Evolutionary conservation across 2,888 invertebrate species (phyloP), one percentile per base, ranked within the genome.

Genomic region (Hemicrepidius hirtus): DNA sequence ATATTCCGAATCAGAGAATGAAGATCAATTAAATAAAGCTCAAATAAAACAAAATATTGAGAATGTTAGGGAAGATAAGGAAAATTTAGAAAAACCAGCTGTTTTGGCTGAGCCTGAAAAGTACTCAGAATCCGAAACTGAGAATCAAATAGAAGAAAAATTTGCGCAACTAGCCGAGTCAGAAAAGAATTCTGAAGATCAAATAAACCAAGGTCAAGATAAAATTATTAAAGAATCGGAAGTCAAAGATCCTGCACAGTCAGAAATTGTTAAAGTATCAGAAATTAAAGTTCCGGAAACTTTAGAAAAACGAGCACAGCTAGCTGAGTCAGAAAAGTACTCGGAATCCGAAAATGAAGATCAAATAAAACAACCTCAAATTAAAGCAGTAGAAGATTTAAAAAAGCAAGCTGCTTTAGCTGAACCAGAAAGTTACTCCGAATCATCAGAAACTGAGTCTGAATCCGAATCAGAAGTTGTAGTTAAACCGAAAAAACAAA

Each of bases 261-360:
- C n/a, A n/a, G n/a, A n/a, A n/a, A n/a, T n/a, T n/a, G n/a, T n/a
- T n/a, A n/a, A n/a, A n/a, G n/a, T 28, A 28, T 28, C 28, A 28
- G 6, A 21, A 40, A 13, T 40, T 20, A 16, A 73, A 68, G n/a
- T 20, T 60, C 65, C 40, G 32, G 12, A 6, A 74, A 70, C 44
- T 16, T 13, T 6, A 66, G 16, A 18, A 28, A 35, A 40, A 37
- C 21, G 9, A n/a, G 10, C 28, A 64, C 60, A 28, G 7, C 20
- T 44, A 28, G 41, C 32, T 20, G 49, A 59, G 40, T 10, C 32
- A 32, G 46, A 69, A 64, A 46, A 41, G 6, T 50, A 67, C 10
- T 32, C 24, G 10, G n/a, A 40, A 46, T 44, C 49, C 3, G 49
- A 49, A 4, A 24, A 9, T 49, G 49, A 49, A 3, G 16, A 41